Base-by-base conservation (phyloP, 2,888 invertebrate genomes). In the Diaphora mendica region DNA sequence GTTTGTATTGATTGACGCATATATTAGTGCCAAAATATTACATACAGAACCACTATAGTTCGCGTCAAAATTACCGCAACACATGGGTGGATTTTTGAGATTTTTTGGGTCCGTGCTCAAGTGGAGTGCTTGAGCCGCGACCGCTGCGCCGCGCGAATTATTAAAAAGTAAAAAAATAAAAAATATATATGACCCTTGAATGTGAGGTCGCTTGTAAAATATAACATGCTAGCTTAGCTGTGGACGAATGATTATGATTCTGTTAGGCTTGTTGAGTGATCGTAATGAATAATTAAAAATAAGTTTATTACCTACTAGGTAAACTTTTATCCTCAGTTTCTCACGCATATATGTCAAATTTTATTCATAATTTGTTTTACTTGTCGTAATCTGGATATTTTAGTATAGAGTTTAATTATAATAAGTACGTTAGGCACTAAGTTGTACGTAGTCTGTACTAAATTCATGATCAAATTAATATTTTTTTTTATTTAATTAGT, bases 41-140 rank as follows among this genome's bases (percentile, higher is more conserved):
- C 30, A 71, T 82, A 88, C 92, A 85, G 94, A 93, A 94, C 94
- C 94, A 44, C 89, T 78, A 78, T 76, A 79, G 80, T 79, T 85
- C 87, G 85, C 83, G 82, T 82, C 82, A 85, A 85, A 87, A 87
- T 90, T 88, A 90, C 86, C 84, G 91, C 90, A 90, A 90, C 93
- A 94, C 94, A 92, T 92, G 95, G 93, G 85, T 90, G 89, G 89
- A 90, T 91, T 93, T 94, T 92, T 88, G 90, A 91, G 91, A 90
- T 92, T 94, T 95, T 94, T 94, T 91, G 91, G 93, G 93, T 91
- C 89, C 94, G 93, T 93, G 93, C 92, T 95, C 91, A 85, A 94
- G 95, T 92, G 94, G 88, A 83, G 90, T 85, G 82, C 90, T 89
- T 88, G 91, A 89, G 80, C 81, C 87, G 83, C 90, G 91, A 88